Evolutionary conservation across 2,113 vertebrate species (phyloP).

Genomic region (Ursus arctos): DNA sequence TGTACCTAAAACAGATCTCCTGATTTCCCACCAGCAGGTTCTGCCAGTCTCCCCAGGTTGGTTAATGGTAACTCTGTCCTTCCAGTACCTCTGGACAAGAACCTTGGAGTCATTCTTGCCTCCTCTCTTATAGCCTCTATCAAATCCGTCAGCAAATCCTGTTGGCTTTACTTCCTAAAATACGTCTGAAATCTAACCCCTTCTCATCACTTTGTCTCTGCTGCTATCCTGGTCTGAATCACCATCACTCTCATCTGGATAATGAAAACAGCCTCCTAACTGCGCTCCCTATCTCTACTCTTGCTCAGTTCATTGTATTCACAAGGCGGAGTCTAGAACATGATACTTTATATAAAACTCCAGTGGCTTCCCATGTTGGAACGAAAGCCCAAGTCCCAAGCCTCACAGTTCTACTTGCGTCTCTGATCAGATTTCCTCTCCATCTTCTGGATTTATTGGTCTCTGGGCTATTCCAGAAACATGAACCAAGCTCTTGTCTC

Average conservation of each 20-base stretch:
- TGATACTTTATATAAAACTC: background rate
- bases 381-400: background rate
- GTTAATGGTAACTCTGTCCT: background rate
- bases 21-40: background rate
- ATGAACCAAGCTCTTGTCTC: background rate
- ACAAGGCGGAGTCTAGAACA: background rate
- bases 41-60: background rate
- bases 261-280: background rate
- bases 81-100: background rate
- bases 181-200: background rate
- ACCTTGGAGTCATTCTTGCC: background rate
- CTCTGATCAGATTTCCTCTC: background rate
- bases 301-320: background rate
- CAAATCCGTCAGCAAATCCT: background rate
- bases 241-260: background rate
- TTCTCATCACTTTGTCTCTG: background rate
- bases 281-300: background rate
- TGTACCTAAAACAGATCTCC: background rate
- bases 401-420: background rate
- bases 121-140: background rate
- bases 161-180: background rate
- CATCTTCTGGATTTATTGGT: background rate
- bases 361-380: background rate
- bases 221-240: background rate
- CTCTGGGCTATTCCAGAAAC: background rate